Percentiles rank a stretch among this genome's conserved stretches.
Evolutionary conservation across 2,797 vertebrate genomes (phyloP).

Genomic region (Jordanella pulchra): DNA sequence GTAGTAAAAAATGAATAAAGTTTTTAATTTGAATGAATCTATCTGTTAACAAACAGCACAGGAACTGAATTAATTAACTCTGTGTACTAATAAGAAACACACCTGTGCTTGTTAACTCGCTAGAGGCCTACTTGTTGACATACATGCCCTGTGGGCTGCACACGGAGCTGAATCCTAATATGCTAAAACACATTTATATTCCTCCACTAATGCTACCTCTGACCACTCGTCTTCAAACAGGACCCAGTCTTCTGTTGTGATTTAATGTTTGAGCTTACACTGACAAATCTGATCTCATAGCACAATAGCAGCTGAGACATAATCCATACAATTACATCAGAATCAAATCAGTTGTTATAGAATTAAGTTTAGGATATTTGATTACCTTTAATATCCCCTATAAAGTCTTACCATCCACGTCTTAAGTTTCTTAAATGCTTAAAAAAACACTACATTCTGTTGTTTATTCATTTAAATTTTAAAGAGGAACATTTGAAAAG

Average conservation of each 20-base stretch:
- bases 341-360: no score
- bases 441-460: no score
- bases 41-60: background rate
- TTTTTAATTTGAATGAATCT: background rate
- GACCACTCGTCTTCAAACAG: slow-evolving; percentile 11
- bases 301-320: background rate
- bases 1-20: background rate
- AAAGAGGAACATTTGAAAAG: no score
- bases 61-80: background rate
- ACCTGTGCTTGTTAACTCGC: slow-evolving; percentile 4
- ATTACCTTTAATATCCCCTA: no score
- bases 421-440: no score
- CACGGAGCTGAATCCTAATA: background rate
- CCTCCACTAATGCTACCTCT: slow-evolving; percentile 15
- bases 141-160: background rate
- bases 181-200: slow-evolving; percentile 9
- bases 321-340: background rate
- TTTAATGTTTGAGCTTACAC: slow-evolving; percentile 2
- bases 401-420: no score
- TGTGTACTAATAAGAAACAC: slow-evolving; percentile 6
- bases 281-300: slow-evolving; percentile 10
- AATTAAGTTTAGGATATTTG: background rate
- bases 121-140: slow-evolving; percentile 8
- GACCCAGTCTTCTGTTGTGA: background rate
- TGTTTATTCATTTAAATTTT: no score